Conservation (phyloP, 2,113 vertebrate genomes). For the Pao palembangensis region DNA sequence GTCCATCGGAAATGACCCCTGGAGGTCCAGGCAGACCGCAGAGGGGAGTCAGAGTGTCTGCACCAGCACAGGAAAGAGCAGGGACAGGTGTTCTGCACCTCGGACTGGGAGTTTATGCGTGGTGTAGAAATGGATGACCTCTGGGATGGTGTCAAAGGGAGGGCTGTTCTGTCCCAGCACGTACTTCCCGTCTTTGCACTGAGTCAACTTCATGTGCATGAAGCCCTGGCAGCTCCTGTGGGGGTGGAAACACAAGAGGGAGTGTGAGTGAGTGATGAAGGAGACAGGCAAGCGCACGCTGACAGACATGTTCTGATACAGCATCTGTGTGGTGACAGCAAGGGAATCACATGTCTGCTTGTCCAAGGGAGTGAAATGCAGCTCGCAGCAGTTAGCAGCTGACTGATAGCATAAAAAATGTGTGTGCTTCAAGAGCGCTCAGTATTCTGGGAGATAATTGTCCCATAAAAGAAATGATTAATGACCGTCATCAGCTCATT, state of each 20-base stretch:
- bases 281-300: not conserved
- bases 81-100: constrained; percentile 93
- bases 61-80: constrained; percentile 94
- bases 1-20: constrained; percentile 23
- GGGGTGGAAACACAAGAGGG: not conserved
- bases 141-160: constrained; percentile 92
- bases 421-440: too few relatives aligned
- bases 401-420: too few relatives aligned
- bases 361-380: too few relatives aligned
- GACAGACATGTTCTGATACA: not conserved
- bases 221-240: constrained; percentile 96
- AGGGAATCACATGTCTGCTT: too few relatives aligned
- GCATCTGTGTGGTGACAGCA: too few relatives aligned
- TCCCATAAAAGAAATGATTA: too few relatives aligned
- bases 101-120: constrained; percentile 94
- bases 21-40: constrained; percentile 11
- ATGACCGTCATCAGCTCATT: too few relatives aligned
- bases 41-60: constrained; percentile 87
- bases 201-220: constrained; percentile 98
- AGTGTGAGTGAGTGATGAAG: not conserved
- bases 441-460: too few relatives aligned
- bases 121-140: constrained; percentile 95
- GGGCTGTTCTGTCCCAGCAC: constrained; percentile 97
- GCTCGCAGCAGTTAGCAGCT: too few relatives aligned
- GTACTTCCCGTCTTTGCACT: constrained; percentile 90